Base-by-base conservation (phyloP, 1,140 invertebrate species). In the Aphelenchoides fujianensis region DNA sequence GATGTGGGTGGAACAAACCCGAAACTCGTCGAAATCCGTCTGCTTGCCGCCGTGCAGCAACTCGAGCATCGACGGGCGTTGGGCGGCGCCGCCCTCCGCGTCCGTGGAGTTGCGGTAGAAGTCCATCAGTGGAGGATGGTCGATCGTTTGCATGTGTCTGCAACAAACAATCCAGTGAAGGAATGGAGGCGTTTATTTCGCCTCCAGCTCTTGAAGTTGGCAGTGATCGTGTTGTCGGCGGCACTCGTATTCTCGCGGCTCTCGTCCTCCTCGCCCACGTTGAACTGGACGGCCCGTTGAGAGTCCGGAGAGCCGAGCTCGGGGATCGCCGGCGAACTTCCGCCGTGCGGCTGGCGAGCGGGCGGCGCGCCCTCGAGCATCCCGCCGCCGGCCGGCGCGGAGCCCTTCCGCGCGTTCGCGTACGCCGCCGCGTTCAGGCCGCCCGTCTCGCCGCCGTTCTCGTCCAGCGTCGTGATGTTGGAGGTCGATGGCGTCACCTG, bases 61-160 rank as follows among this genome's bases (percentile, higher is more conserved):
- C 30, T 84, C 74, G 27, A 78, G 55, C 82, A 83, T 83, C 31
- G 81, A 80, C 16, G 82, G 82, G 3, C 82, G 48, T 2, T 37
- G 68, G 59, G 37, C 37, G 9, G 37, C 16, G 9, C 27, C 63
- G 7, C 57, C 77, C 12, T 71, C 78, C n/a, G 52, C 54, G 31
- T 84, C 81, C 19, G 77, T 48, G 0, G 83, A 76, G 67, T 83
- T 82, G n/a, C 81, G 83, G 66, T 83, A 83, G 52, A 79, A 84
- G 68, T 84, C 82, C 31, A 83, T 83, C 35, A 79, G 76, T 41
- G 82, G 82, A 19, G 82, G 83, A 73, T 80, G 73, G 31, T 83
- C 82, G 3, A 83, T 64, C 2, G 79, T 81, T 52, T 79, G 68
- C 61, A 79, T 81, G 64, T 76, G 69, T 27, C 80, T 84, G 19